Conservation (phyloP, 2,797 vertebrate genomes). For the Hypotaenidia philippensis region DNA sequence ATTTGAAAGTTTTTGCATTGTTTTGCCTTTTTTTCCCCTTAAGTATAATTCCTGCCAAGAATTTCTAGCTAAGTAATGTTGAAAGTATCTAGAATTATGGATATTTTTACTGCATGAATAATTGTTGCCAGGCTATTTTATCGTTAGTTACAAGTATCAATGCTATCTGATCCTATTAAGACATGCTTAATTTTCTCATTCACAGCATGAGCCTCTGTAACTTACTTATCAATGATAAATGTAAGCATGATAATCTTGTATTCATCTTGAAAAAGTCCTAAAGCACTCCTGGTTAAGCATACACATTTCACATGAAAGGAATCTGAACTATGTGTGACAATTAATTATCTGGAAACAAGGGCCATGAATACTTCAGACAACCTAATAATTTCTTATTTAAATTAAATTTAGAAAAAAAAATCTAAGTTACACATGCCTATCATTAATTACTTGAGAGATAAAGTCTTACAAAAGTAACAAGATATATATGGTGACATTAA, state of each 20-base stretch:
- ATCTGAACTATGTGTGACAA: background rate
- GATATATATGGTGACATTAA: background rate
- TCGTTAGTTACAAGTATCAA: background rate
- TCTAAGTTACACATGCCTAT: background rate
- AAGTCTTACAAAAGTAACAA: background rate
- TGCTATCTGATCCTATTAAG: background rate
- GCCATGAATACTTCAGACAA: conserved; percentile 1
- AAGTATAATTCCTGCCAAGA: background rate
- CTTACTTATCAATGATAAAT: background rate
- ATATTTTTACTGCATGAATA: background rate
- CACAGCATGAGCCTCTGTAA: background rate
- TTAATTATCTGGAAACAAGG: conserved; percentile 43
- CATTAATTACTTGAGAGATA: background rate
- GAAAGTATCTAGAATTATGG: background rate
- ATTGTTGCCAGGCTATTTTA: background rate
- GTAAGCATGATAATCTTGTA: background rate
- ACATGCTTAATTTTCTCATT: background rate
- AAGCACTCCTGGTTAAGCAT: background rate
- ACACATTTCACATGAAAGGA: background rate
- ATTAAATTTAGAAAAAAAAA: background rate
- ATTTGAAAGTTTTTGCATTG: background rate
- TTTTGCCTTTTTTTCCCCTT: background rate
- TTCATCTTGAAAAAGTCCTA: background rate
- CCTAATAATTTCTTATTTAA: conserved; percentile 4
- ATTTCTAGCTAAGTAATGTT: background rate